Percentiles rank a stretch among this genome's conserved stretches.
Evolutionary conservation across 2,888 invertebrate genomes (phyloP).

Genomic region (Metellina segmentata): DNA sequence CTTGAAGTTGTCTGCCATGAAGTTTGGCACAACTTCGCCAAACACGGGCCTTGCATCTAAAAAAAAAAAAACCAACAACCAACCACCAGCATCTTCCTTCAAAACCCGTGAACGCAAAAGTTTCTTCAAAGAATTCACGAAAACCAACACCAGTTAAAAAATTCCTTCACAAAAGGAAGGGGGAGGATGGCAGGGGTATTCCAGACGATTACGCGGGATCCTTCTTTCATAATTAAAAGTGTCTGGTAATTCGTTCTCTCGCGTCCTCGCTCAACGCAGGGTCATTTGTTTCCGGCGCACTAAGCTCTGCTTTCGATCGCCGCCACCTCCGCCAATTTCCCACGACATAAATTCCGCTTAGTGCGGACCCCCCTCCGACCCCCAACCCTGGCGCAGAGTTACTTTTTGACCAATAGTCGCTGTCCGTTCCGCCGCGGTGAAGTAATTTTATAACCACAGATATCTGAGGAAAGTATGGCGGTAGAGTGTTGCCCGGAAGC

Average conservation of each 20-base stretch:
- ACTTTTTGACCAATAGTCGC: constrained; percentile 64
- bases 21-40: too few relatives aligned
- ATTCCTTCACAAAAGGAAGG: background rate
- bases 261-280: background rate
- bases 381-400: too few relatives aligned
- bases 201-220: constrained; percentile 26
- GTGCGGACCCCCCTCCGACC: background rate
- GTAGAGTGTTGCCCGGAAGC: constrained; percentile 2
- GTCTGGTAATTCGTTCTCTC: constrained; percentile 51
- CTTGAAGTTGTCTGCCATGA: too few relatives aligned
- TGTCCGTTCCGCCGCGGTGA: constrained; percentile 14
- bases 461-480: background rate
- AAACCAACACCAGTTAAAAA: too few relatives aligned
- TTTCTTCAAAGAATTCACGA: too few relatives aligned
- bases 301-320: constrained; percentile 56
- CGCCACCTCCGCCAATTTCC: constrained; percentile 34
- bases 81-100: too few relatives aligned
- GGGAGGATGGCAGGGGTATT: background rate
- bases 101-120: too few relatives aligned
- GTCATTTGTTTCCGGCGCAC: constrained; percentile 31
- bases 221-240: constrained; percentile 65
- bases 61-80: too few relatives aligned
- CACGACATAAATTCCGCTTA: constrained; percentile 63
- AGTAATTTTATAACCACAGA: constrained; percentile 63
- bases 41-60: too few relatives aligned